These are phyloP conservation scores for Blastobasis lacticolella DNA, from an alignment of 2,888 invertebrate genomes.

Conservation along the genomic window DNA sequence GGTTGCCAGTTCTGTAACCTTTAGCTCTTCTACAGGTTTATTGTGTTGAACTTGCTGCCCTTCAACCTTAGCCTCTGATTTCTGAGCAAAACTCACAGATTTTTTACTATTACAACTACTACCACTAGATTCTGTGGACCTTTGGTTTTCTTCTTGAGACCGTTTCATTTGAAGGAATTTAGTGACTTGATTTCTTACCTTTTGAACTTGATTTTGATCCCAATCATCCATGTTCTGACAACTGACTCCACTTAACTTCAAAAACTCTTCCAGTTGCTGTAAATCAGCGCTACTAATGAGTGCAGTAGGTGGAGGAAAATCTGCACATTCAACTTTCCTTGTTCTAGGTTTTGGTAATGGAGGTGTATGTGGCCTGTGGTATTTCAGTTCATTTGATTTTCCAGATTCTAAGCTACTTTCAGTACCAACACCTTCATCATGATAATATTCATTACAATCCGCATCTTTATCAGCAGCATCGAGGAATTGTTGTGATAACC, in stretches of 20 bases:
- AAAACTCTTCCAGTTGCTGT: conserved; percentile 80
- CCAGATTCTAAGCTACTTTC: conserved; percentile 75
- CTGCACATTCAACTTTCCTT: conserved; percentile 63
- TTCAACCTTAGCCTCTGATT: conserved; percentile 52
- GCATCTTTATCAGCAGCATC: conserved; percentile 71
- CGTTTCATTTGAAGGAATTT: conserved; percentile 81
- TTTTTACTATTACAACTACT: conserved; percentile 79
- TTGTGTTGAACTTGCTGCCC: conserved; percentile 50
- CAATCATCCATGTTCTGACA: conserved; percentile 79
- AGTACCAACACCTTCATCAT: conserved; percentile 78
- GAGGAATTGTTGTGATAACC: conserved; percentile 66
- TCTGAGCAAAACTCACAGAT: conserved; percentile 85
- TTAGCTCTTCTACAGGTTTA: conserved; percentile 69
- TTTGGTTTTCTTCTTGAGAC: conserved; percentile 78
- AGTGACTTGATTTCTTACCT: conserved; percentile 80
- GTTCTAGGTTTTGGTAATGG: conserved; percentile 67
- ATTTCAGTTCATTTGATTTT: conserved; percentile 70
- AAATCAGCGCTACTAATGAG: conserved; percentile 77
- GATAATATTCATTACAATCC: conserved; percentile 68
- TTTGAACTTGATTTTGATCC: conserved; percentile 80
- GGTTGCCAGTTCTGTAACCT: conserved; percentile 66
- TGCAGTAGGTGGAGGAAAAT: conserved; percentile 66
- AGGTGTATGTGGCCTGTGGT: conserved; percentile 66
- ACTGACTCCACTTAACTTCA: conserved; percentile 81
- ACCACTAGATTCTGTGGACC: conserved; percentile 74